Evolutionary conservation across 2,113 vertebrate species (phyloP).

Genomic region (Gallinago paraguaiae): DNA sequence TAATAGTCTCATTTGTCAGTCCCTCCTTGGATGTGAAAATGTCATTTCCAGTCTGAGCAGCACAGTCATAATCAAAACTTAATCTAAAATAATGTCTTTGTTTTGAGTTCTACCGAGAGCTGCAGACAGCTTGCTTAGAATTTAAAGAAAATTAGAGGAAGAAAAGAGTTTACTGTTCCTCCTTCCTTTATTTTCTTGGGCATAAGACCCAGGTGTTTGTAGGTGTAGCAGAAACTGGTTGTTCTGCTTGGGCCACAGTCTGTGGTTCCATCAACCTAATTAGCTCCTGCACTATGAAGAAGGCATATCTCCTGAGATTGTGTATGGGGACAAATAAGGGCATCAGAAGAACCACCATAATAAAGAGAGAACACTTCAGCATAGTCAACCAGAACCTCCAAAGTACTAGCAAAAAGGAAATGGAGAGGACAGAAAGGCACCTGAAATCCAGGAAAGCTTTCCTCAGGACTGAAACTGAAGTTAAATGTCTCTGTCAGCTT

Average conservation of each 20-base stretch:
- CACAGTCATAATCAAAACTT: not conserved
- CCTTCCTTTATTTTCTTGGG: not conserved
- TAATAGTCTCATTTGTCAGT: conserved; percentile 1
- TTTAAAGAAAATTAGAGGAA: not conserved
- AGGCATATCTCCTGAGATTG: not conserved
- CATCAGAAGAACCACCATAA: not conserved
- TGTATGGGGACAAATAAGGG: not conserved
- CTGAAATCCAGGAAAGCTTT: not conserved
- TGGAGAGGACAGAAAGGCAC: not conserved
- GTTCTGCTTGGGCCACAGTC: not conserved
- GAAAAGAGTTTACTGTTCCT: not conserved
- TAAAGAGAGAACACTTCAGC: not conserved
- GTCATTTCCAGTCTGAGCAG: not conserved
- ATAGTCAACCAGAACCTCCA: not conserved
- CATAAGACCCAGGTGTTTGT: not conserved
- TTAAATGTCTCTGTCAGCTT: not conserved
- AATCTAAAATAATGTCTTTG: not conserved
- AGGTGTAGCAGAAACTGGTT: not conserved
- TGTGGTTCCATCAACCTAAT: not conserved
- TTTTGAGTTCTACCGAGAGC: not conserved
- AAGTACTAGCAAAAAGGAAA: not conserved
- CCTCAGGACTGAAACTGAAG: not conserved
- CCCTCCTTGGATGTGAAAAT: not conserved
- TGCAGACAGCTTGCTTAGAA: not conserved
- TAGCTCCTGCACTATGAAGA: not conserved